These are phyloP conservation scores for Drosophila kanekoi DNA, from an alignment of 2,888 invertebrate species.

Conservation along the genomic window DNA sequence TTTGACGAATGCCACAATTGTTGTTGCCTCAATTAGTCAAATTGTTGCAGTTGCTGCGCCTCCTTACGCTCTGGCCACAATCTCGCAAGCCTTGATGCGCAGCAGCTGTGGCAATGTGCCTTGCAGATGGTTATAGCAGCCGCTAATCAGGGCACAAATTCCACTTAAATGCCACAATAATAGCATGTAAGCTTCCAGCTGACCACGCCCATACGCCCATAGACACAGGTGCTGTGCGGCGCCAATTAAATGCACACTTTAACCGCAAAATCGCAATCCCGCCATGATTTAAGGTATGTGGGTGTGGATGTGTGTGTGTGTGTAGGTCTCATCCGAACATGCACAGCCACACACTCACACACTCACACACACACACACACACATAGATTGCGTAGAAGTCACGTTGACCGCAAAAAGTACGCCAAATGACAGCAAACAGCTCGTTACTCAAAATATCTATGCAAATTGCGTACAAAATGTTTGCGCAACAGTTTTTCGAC, in stretches of 20 bases:
- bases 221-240: constrained; percentile 26
- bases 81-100: constrained; percentile 54
- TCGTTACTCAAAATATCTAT: constrained; percentile 46
- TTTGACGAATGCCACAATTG: constrained; percentile 11
- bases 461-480: constrained; percentile 57
- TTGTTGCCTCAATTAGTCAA: constrained; percentile 44
- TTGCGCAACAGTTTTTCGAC: constrained; percentile 59
- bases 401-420: constrained; percentile 46
- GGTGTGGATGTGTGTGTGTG: neutral
- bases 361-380: neutral
- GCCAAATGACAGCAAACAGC: constrained; percentile 35
- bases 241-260: constrained; percentile 56
- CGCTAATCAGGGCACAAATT: constrained; percentile 72
- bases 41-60: constrained; percentile 26
- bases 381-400: constrained; percentile 17
- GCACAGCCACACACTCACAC: neutral
- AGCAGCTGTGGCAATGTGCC: constrained; percentile 40
- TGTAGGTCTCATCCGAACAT: neutral
- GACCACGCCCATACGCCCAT: constrained; percentile 13
- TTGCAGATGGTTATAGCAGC: constrained; percentile 41
- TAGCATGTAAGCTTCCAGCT: constrained; percentile 45
- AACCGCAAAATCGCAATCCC: constrained; percentile 50
- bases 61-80: constrained; percentile 47
- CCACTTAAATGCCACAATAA: constrained; percentile 65
- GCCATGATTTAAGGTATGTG: constrained; percentile 41